A percentile compares a stretch with the other conserved stretches of the same genome.
Conservation (phyloP, 2,113 vertebrate species). For the Apteryx mantelli region DNA sequence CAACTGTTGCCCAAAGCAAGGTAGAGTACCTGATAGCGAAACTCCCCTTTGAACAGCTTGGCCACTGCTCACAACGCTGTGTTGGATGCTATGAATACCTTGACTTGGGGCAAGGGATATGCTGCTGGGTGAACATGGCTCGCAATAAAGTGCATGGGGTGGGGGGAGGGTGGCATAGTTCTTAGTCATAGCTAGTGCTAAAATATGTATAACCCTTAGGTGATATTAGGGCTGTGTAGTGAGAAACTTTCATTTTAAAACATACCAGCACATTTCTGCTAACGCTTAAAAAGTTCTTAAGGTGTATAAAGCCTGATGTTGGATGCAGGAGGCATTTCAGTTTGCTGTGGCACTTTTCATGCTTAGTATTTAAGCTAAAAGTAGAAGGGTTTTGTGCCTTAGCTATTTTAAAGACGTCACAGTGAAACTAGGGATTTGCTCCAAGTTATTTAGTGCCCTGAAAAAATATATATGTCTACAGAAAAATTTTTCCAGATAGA, state of each 20-base stretch:
- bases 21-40: background rate
- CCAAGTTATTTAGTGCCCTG: background rate
- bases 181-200: background rate
- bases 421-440: background rate
- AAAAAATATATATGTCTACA: background rate
- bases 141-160: no score
- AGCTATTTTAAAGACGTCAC: background rate
- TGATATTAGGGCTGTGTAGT: background rate
- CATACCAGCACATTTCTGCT: background rate
- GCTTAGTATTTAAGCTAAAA: background rate
- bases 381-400: background rate
- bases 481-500: background rate
- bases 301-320: background rate
- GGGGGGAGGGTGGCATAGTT: background rate
- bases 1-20: background rate
- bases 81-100: background rate
- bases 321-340: background rate
- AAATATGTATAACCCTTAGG: background rate
- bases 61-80: accelerated
- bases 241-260: background rate
- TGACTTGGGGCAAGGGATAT: background rate
- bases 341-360: background rate
- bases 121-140: background rate
- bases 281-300: background rate
- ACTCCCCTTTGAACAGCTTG: background rate